phyloP scores from a whole-genome alignment of 2,113 vertebrate genomes.

The Centropristis striata region DNA sequence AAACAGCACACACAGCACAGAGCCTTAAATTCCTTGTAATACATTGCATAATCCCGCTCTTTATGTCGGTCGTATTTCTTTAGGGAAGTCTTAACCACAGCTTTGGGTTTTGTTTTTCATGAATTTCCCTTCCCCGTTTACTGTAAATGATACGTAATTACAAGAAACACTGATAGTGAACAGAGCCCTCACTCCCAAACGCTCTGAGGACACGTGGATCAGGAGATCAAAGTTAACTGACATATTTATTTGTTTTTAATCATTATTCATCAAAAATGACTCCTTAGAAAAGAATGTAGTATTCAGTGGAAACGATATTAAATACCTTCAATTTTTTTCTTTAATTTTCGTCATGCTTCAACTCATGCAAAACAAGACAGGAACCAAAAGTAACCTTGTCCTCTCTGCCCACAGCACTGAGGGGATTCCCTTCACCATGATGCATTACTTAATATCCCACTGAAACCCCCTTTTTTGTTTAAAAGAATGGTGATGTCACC shows the following conservation, averaged over 20 bases:
- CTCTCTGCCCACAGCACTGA: background rate
- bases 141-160: conserved; percentile 23
- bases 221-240: background rate
- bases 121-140: conserved; percentile 42
- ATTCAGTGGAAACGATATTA: background rate
- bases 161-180: conserved; percentile 30
- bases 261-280: background rate
- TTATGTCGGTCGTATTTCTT: background rate
- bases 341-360: too few species aligned
- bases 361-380: background rate
- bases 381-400: background rate
- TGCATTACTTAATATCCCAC: background rate
- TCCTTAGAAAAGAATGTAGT: background rate
- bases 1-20: background rate
- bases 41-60: conserved; percentile 23
- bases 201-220: background rate
- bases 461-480: background rate
- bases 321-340: background rate
- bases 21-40: conserved; percentile 26
- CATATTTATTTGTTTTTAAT: background rate
- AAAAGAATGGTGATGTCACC: background rate
- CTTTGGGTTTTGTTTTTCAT: conserved; percentile 35
- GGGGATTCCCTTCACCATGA: background rate
- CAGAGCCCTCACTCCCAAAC: background rate
- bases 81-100: conserved; percentile 30